Base-by-base conservation (phyloP, 1,140 invertebrate genomes). In the Lordiphosa collinella region DNA sequence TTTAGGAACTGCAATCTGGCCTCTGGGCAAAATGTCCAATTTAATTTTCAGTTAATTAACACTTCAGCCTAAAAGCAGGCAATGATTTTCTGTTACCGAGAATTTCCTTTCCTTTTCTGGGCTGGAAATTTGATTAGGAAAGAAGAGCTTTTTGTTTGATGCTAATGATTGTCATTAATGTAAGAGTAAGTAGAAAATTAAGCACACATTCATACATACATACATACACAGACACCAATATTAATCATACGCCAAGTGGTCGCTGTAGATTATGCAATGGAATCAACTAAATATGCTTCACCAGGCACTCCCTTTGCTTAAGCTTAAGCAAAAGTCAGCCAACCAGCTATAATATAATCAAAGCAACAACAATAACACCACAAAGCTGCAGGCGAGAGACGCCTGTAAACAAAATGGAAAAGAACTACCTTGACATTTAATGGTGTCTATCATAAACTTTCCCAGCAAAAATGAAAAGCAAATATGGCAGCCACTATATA, bases 341-440 rank as follows among this genome's bases (percentile, higher is more conserved):
- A 71, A 40, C 67, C 71, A 60, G 78, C 47, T 72, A 57, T 82
- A 82, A 82, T 72, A 72, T 54, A 68, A 72, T 68, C 67, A 62
- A 50, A 22, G 43, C 40, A 59, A 44, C 52, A 61, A 56, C 52
- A 66, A 70, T 38, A 50, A 50, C 48, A 64, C 48, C 47, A 18
- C 34, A 31, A 43, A 66, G 61, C 72, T 71, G 72, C 60, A 47
- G 65, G 72, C 73, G 31, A 76, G 31, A 76, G 66, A 65, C 72
- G 37, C 52, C 44, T 43, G 34, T 16, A 59, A 50, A 36, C 29
- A 16, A 58, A 37, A 36, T 29, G 18, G 3, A 2, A 2, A 18
- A 18, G 12, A 11, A 32, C 74, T 79, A 58, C 75, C 74, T 79
- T 79, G 75, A 69, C 74, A 79, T 79, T 79, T 79, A 79, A 64